phyloP scores from a whole-genome alignment of 2,113 vertebrate genomes.

The Clarias magur region DNA sequence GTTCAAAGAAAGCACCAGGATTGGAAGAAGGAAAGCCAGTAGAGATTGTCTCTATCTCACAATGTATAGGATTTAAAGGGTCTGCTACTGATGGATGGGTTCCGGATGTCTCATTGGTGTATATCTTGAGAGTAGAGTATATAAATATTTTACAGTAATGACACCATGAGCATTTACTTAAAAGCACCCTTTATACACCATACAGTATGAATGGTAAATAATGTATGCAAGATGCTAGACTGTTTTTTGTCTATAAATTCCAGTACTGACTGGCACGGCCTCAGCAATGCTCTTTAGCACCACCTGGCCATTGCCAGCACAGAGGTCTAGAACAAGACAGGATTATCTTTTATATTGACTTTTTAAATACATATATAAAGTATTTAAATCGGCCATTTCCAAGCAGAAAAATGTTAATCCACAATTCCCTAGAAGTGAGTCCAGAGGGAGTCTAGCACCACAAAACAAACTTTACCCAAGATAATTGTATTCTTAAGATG shows the following conservation, averaged over 20 bases:
- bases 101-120: too few relatives aligned
- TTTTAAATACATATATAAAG: not conserved
- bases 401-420: not conserved
- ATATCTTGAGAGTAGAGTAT: not conserved
- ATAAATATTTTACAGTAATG: not conserved
- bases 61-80: too few relatives aligned
- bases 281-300: not conserved
- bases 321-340: not conserved
- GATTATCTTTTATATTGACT: not conserved
- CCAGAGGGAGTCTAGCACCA: not conserved
- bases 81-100: too few relatives aligned
- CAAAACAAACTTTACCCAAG: not conserved
- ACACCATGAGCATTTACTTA: not conserved
- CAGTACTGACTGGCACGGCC: not conserved
- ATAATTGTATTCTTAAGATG: not conserved
- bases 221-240: not conserved
- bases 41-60: too few relatives aligned
- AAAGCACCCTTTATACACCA: not conserved
- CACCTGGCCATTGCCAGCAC: not conserved
- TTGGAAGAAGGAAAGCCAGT: too few relatives aligned
- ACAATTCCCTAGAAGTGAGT: not conserved
- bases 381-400: not conserved
- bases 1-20: too few relatives aligned
- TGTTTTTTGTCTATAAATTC: not conserved
- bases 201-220: not conserved